These are phyloP conservation scores for Coluber constrictor DNA, from an alignment of 2,797 vertebrate genomes.

Conservation along the genomic window DNA sequence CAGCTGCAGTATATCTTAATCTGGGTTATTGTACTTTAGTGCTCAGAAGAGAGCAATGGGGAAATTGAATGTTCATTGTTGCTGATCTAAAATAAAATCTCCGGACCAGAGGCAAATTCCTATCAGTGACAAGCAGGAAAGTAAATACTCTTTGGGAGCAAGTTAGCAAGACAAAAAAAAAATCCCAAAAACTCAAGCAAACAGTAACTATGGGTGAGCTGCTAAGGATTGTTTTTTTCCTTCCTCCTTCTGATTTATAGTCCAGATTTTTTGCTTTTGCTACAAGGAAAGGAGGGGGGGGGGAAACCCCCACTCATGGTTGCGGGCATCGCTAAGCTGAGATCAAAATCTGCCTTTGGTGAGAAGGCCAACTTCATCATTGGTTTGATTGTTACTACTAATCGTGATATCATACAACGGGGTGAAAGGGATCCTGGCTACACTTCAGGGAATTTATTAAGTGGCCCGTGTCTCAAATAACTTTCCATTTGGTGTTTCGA, in stretches of 20 bases:
- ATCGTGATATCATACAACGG: background rate
- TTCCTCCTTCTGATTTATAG: background rate
- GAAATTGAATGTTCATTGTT: background rate
- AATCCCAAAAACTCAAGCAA: too few relatives aligned
- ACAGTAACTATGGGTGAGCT: too few relatives aligned
- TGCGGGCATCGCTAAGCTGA: background rate
- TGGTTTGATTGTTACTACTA: background rate
- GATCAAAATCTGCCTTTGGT: background rate
- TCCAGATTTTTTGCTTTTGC: background rate
- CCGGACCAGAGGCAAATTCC: background rate
- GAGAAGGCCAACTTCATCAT: background rate
- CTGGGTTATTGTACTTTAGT: background rate
- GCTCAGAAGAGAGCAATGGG: background rate
- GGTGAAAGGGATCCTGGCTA: background rate
- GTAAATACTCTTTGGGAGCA: background rate
- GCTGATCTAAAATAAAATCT: slow-evolving; percentile 9
- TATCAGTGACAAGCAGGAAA: background rate
- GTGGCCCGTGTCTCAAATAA: background rate
- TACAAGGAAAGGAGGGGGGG: background rate
- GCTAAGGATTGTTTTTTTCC: too few relatives aligned
- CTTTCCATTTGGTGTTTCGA: background rate
- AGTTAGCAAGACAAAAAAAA: background rate
- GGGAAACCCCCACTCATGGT: background rate
- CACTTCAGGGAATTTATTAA: background rate
- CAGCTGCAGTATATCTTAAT: background rate